phyloP scores from a whole-genome alignment of 2,888 invertebrate species.

The Acanthosepion pharaonis region DNA sequence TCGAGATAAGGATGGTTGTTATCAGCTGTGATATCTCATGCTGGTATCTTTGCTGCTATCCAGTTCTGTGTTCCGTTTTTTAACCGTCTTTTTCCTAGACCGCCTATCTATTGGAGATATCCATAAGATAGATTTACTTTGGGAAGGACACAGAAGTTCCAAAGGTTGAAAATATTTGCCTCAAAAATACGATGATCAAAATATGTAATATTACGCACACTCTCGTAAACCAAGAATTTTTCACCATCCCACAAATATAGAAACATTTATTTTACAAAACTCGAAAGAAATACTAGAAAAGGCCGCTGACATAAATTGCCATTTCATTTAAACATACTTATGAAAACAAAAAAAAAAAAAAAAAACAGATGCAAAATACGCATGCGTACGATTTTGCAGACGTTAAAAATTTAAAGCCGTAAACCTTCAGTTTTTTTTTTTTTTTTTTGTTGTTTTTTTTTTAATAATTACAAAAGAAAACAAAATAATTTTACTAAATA shows the following conservation, averaged over 20 bases:
- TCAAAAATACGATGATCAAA: not conserved
- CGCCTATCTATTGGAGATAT: not conserved
- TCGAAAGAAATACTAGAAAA: not conserved
- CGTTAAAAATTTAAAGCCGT: no score
- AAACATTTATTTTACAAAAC: not conserved
- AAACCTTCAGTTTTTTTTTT: no score
- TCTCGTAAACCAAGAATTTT: not conserved
- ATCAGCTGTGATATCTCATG: not conserved
- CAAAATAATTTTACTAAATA: no score
- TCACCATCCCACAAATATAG: not conserved
- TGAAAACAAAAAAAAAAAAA: no score
- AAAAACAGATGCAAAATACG: no score
- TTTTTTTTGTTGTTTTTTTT: no score
- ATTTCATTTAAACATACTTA: no score
- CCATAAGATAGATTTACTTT: not conserved
- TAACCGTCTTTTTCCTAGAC: no score
- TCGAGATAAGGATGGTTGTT: not conserved
- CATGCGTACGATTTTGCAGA: no score
- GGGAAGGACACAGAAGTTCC: not conserved
- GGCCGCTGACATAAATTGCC: not conserved
- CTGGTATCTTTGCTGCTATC: not conserved
- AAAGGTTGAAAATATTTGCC: not conserved
- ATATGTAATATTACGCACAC: not conserved
- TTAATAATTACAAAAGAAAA: no score
- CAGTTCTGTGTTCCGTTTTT: not conserved